A percentile compares a stretch with the other conserved stretches of the same genome.
Evolutionary conservation across 2,888 invertebrate species (phyloP).

Genomic region (Dryadula phaetusa): DNA sequence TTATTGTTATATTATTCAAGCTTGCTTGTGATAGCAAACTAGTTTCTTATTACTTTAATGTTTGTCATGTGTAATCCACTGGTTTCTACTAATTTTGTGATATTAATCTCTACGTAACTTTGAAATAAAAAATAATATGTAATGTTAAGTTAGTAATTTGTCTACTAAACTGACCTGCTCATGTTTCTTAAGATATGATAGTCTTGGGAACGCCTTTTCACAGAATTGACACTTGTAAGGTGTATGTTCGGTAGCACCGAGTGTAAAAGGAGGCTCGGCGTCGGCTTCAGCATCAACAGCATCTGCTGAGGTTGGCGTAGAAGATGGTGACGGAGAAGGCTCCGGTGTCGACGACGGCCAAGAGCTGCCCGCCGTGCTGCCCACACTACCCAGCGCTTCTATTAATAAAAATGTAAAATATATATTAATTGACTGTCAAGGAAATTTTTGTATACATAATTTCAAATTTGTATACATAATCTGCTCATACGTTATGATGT

Average conservation of each 20-base stretch:
- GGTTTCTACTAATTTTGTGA: conserved; percentile 19
- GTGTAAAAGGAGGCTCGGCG: conserved; percentile 85
- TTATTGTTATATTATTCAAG: conserved; percentile 61
- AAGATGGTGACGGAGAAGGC: conserved; percentile 85
- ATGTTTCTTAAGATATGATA: conserved; percentile 94
- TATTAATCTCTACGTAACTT: conserved; percentile 21
- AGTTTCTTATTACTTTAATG: conserved; percentile 34
- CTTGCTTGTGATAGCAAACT: conserved; percentile 60
- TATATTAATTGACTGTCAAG: not conserved
- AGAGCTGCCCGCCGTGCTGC: conserved; percentile 87
- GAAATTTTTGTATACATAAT: too few species aligned
- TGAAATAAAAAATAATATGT: conserved; percentile 2
- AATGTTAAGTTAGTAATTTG: not conserved
- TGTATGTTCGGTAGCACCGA: conserved; percentile 89
- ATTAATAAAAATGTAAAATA: conserved; percentile 50
- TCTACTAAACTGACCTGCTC: conserved; percentile 88
- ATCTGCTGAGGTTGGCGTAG: conserved; percentile 87
- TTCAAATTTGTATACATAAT: too few species aligned
- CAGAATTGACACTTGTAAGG: conserved; percentile 96
- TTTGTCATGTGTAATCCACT: conserved; percentile 26
- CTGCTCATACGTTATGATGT: too few species aligned
- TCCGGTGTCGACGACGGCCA: conserved; percentile 88
- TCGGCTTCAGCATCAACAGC: conserved; percentile 87
- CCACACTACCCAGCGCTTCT: conserved; percentile 87
- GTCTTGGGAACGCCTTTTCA: conserved; percentile 94